phyloP scores from a whole-genome alignment of 2,797 vertebrate species.

The Euthynnus affinis region DNA sequence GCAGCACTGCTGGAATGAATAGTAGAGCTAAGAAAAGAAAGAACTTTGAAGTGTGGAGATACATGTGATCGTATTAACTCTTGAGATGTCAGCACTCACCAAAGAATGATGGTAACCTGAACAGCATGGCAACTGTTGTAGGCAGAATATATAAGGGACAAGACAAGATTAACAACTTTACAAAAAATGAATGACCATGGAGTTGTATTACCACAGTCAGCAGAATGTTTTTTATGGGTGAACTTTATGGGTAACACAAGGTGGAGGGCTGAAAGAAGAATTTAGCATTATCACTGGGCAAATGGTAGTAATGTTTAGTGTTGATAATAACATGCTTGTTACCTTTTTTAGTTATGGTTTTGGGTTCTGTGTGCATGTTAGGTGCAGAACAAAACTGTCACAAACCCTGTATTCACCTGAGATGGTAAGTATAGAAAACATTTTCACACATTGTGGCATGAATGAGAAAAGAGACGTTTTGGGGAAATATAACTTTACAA shows the following conservation, averaged over 20 bases:
- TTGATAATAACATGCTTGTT: too few species aligned
- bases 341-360: neutral
- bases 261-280: too few species aligned
- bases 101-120: neutral
- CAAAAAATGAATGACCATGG: neutral
- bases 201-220: neutral
- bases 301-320: too few species aligned
- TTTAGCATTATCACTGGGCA: too few species aligned
- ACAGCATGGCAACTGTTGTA: neutral
- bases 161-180: neutral
- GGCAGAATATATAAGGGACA: too few species aligned
- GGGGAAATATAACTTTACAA: too few species aligned
- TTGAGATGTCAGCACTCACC: neutral
- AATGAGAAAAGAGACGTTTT: neutral
- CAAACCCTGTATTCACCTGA: neutral
- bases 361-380: neutral
- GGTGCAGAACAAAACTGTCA: neutral
- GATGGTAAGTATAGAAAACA: neutral
- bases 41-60: neutral
- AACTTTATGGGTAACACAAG: too few species aligned
- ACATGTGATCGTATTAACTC: constrained; percentile 8
- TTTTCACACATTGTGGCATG: neutral
- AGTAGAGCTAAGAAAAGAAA: neutral
- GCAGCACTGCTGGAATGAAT: constrained; percentile 8
- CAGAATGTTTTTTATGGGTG: too few species aligned